Percentiles rank a stretch among this genome's conserved stretches.
phyloP scores from a whole-genome alignment of 2,797 vertebrate genomes.

The Hapalemur alaotrensis region DNA sequence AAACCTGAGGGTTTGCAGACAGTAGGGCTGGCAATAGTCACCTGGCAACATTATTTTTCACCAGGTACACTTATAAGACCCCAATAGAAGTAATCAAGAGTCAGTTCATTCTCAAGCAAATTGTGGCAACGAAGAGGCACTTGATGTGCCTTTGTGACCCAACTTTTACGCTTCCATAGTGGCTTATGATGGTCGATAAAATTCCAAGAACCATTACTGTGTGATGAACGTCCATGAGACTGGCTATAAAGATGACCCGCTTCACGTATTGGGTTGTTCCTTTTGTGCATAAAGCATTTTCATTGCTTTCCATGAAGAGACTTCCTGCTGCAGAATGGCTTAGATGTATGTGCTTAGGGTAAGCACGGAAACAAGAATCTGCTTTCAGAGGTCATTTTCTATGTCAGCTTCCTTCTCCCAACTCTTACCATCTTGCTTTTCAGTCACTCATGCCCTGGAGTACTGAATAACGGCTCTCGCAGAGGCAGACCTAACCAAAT shows the following conservation, averaged over 20 bases:
- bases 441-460: neutral
- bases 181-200: neutral
- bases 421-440: neutral
- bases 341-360: neutral
- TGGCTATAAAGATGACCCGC: neutral
- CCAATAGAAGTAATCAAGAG: neutral
- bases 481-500: neutral
- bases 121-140: neutral
- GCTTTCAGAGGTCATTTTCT: neutral
- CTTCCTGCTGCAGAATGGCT: neutral
- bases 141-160: neutral
- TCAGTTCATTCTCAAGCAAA: slow-evolving; percentile 1
- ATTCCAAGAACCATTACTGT: neutral
- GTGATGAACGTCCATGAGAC: neutral
- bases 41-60: neutral
- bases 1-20: neutral
- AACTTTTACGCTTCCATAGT: neutral
- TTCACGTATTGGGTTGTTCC: neutral
- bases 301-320: neutral
- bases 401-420: neutral
- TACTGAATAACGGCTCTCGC: neutral
- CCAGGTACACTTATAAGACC: neutral
- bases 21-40: neutral
- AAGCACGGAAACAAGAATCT: neutral
- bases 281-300: neutral